Evolutionary conservation across 2,797 vertebrate species (phyloP).

Genomic region (Rhinatrema bivittatum): DNA sequence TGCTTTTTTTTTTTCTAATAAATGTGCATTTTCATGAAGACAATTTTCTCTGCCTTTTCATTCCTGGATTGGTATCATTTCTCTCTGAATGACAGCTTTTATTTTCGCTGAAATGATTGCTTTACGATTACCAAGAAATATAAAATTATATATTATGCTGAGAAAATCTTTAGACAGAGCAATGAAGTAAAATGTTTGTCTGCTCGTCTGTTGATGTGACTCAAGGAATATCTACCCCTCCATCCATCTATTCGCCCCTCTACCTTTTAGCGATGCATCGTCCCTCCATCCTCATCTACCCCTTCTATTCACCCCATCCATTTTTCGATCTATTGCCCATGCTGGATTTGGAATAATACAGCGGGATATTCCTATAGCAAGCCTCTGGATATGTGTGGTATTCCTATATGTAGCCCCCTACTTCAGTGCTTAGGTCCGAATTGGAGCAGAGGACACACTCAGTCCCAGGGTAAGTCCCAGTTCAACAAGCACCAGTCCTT

Average conservation of each 20-base stretch:
- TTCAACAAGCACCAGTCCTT: too few species aligned
- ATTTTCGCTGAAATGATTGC: conserved; percentile 68
- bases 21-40: conserved; percentile 57
- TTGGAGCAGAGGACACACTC: too few species aligned
- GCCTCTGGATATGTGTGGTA: too few species aligned
- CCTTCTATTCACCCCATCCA: neutral
- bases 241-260: neutral
- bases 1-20: conserved; percentile 53
- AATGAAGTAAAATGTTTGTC: too few species aligned
- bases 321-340: too few species aligned
- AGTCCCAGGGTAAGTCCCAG: too few species aligned
- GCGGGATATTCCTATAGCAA: too few species aligned
- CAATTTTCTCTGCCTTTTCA: conserved; percentile 70
- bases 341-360: too few species aligned
- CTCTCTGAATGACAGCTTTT: conserved; percentile 67
- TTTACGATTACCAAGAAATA: conserved; percentile 65
- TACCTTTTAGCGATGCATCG: neutral
- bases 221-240: neutral
- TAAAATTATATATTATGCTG: conserved; percentile 52
- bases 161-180: conserved; percentile 18
- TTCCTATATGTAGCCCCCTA: too few species aligned
- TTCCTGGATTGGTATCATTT: conserved; percentile 69
- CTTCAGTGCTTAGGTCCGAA: too few species aligned
- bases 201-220: too few species aligned
- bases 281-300: neutral